Evolutionary conservation across 1,140 invertebrate species (phyloP).

Genomic region (Oncopodura yosiiana): DNA sequence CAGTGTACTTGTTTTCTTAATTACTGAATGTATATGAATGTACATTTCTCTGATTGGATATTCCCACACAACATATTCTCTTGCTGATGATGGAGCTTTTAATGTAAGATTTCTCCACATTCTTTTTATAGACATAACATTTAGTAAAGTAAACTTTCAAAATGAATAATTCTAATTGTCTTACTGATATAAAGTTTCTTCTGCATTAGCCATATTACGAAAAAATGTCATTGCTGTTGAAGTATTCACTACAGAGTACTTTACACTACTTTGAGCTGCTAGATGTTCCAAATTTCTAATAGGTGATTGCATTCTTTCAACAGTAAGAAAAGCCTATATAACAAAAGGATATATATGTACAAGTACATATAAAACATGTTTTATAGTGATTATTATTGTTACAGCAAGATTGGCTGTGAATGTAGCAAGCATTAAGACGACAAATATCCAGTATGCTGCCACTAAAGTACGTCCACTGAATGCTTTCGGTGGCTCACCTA

Average conservation of each 20-base stretch:
- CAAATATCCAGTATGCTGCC: conserved; percentile 86
- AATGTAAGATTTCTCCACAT: conserved; percentile 82
- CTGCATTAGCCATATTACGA: conserved; percentile 80
- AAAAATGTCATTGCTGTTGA: conserved; percentile 76
- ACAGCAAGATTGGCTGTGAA: conserved; percentile 96
- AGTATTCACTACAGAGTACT: conserved; percentile 77
- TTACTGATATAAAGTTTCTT: conserved; percentile 74
- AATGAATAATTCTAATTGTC: conserved; percentile 18
- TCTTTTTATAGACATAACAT: conserved; percentile 43
- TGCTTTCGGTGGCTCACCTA: conserved; percentile 43
- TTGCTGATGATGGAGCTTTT: conserved; percentile 49
- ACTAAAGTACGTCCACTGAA: conserved; percentile 71
- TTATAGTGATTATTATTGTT: conserved; percentile 53
- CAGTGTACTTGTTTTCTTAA: conserved; percentile 64
- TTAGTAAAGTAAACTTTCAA: background rate
- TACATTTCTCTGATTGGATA: conserved; percentile 86
- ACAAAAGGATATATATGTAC: background rate
- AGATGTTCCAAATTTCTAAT: conserved; percentile 79
- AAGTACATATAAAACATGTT: background rate
- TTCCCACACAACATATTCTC: conserved; percentile 78
- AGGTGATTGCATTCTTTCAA: conserved; percentile 87
- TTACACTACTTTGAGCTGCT: conserved; percentile 73
- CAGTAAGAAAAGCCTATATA: conserved; percentile 54
- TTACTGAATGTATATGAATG: conserved; percentile 71
- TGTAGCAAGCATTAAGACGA: conserved; percentile 82